Evolutionary conservation across 2,797 vertebrate species (phyloP).

Genomic region (Dromococcyx pavoninus): DNA sequence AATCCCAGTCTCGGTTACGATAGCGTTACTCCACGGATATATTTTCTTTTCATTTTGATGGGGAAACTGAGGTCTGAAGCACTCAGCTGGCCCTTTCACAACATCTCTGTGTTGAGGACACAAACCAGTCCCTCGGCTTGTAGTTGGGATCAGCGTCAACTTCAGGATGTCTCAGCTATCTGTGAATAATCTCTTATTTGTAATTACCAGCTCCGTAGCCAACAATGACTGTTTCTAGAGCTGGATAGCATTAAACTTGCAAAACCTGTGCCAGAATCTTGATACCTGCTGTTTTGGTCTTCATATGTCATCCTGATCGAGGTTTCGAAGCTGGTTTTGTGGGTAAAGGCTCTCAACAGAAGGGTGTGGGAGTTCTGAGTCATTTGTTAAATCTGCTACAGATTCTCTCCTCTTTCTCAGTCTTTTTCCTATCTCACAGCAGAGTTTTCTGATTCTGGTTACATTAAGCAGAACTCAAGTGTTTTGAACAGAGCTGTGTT

Average conservation of each 20-base stretch:
- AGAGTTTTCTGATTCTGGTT: neutral
- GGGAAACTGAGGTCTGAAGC: neutral
- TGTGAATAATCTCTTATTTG: neutral
- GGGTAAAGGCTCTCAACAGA: neutral
- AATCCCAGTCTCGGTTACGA: neutral
- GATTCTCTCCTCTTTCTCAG: neutral
- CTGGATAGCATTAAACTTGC: neutral
- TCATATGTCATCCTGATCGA: neutral
- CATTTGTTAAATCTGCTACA: neutral
- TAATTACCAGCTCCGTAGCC: neutral
- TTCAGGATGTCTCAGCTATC: neutral
- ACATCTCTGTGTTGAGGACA: neutral
- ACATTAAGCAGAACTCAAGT: neutral
- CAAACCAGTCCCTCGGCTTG: neutral
- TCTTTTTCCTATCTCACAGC: neutral
- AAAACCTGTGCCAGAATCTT: neutral
- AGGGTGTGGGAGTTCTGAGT: neutral
- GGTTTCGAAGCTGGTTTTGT: neutral
- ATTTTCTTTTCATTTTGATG: neutral
- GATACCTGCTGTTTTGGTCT: slow-evolving; percentile 43
- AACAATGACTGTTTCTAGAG: neutral
- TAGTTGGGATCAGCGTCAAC: neutral
- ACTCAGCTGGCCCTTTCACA: neutral
- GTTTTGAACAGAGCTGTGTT: neutral
- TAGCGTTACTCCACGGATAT: rapidly evolving